Base-by-base conservation (phyloP, 2,888 invertebrate genomes). In the Phaonia tiefii region DNA sequence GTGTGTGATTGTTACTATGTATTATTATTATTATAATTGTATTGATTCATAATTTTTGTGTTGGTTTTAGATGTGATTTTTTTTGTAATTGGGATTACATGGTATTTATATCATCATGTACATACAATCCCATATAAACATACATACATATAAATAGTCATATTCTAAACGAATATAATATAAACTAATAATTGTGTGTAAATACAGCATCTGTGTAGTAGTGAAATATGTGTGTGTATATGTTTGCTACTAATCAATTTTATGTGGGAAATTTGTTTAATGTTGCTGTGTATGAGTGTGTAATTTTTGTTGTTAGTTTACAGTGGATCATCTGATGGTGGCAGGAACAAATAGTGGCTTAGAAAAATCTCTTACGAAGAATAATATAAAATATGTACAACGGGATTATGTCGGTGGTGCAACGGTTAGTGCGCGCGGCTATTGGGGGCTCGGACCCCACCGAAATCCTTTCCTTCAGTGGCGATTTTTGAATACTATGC, bases 51-150 rank as follows among this genome's bases (percentile, higher is more conserved):
- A 39, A 49, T 67, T 70, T 51, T 70, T 58, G 54, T 71, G 54
- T 71, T 37, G 44, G 54, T 65, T 75, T 74, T 79, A 51, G 66
- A 60, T 79, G 75, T 79, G 71, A 44, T 79, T 60, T 71, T 60
- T 56, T 22, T 75, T 71, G 67, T 49, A 31, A 63, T 63, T 73
- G 2, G 49, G 17, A 5, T 49, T 49, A 49, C n/a, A 49, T 49
- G 20, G 49, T 49, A 8, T 31, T 31, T 31, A 31, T 31, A 3
- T 31, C 15, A 42, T 3, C 15, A 15, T 46, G 46, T 49, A 20
- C 49, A 2, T 31, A 31, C 31, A 3, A 3, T 31, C 31, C n/a
- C n/a, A n/a, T 42, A 46, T 46, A n/a, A 46, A 15, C 46, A n/a
- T 5, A n/a, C n/a, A n/a, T n/a, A 46, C 46, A 46, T 46, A n/a